These are phyloP conservation scores for Muraenolepis orangiensis DNA, from an alignment of 2,797 vertebrate species.

Conservation along the genomic window DNA sequence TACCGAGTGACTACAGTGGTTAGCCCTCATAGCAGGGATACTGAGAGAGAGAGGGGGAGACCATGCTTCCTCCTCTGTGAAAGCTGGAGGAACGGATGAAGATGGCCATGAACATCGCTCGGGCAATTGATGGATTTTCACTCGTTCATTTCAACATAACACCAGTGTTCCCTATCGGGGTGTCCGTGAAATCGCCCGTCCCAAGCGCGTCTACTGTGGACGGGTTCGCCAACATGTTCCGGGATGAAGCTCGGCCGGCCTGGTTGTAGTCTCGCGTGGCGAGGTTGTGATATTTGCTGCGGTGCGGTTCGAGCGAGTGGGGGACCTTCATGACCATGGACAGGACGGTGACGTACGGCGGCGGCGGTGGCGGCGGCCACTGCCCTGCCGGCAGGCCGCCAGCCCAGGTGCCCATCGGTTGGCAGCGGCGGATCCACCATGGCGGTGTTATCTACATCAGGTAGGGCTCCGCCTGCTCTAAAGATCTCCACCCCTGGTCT, in stretches of 20 bases:
- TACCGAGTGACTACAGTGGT: background rate
- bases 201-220: slow-evolving; percentile 43
- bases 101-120: background rate
- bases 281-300: slow-evolving; percentile 73
- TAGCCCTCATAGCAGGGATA: background rate
- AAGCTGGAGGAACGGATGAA: background rate
- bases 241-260: slow-evolving; percentile 69
- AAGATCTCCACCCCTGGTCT: no score
- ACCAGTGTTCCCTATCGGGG: background rate
- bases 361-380: slow-evolving; percentile 79
- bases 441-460: slow-evolving; percentile 82
- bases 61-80: slow-evolving; percentile 72
- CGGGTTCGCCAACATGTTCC: slow-evolving; percentile 9
- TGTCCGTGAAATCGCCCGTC: background rate
- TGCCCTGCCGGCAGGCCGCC: slow-evolving; percentile 74
- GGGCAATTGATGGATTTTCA: background rate
- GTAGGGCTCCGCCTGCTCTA: slow-evolving; percentile 45
- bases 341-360: slow-evolving; percentile 82
- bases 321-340: slow-evolving; percentile 81
- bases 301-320: slow-evolving; percentile 68
- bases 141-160: background rate
- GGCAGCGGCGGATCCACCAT: slow-evolving; percentile 79
- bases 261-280: slow-evolving; percentile 68
- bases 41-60: background rate
- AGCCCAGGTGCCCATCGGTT: slow-evolving; percentile 82